These are phyloP conservation scores for Engystomops pustulosus DNA, from an alignment of 2,113 vertebrate species.

Conservation along the genomic window DNA sequence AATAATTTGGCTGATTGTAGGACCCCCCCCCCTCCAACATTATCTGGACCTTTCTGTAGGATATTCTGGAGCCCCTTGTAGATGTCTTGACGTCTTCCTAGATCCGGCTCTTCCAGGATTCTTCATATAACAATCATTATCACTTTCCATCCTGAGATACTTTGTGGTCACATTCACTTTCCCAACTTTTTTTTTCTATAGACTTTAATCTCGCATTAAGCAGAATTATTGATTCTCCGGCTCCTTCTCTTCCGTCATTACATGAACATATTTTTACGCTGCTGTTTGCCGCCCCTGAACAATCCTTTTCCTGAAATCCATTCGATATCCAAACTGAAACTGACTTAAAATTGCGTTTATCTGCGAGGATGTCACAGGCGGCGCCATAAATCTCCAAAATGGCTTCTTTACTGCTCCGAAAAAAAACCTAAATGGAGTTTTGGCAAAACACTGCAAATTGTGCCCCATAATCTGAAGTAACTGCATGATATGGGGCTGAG, in stretches of 20 bases:
- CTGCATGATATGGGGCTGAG: no score
- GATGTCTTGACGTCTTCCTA: neutral
- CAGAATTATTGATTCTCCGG: constrained; percentile 49
- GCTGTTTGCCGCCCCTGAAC: constrained; percentile 45
- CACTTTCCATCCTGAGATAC: neutral
- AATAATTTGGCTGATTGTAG: no score
- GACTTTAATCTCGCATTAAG: constrained; percentile 51
- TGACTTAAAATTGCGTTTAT: constrained; percentile 51
- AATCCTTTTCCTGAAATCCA: constrained; percentile 42
- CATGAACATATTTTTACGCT: constrained; percentile 40
- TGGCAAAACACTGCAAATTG: constrained; percentile 45
- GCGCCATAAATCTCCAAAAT: constrained; percentile 46
- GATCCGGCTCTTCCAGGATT: neutral
- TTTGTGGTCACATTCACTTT: constrained; percentile 31
- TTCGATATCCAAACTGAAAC: constrained; percentile 54
- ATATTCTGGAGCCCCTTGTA: neutral
- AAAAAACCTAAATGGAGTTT: constrained; percentile 41
- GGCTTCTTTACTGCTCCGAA: constrained; percentile 40
- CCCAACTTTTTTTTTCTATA: constrained; percentile 35
- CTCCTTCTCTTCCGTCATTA: constrained; percentile 35
- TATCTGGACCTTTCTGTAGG: no score
- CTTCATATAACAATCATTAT: neutral
- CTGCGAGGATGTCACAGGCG: constrained; percentile 50
- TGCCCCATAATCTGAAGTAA: constrained; percentile 25
- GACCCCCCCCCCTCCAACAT: no score